Evolutionary conservation across 2,113 vertebrate species (phyloP), one percentile per base, ranked within the genome.

Genomic region (Embiotoca jacksoni): DNA sequence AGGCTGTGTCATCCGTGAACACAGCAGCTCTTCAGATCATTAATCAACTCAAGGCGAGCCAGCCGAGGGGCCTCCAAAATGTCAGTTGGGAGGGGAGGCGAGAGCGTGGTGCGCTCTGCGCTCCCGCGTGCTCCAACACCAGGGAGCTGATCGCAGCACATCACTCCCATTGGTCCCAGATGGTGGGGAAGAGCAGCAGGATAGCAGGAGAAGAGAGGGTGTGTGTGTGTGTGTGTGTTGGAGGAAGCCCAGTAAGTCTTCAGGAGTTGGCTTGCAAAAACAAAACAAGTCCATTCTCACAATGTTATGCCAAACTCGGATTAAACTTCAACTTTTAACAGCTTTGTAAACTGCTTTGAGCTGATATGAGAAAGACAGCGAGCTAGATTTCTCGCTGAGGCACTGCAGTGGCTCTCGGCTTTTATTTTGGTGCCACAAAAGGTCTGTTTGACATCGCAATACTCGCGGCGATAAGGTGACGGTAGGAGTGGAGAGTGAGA

Each of bases 81-180:
- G 81, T 85, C 83, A 72, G 23, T 23, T 23, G 23, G 41, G 49
- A 63, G 69, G 63, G 56, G 65, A 31, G 49, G 61, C n/a, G 9
- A 35, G 79, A 46, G 75, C 60, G 56, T 77, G 84, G 83, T 66
- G 76, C 3, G 61, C 84, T 72, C 37, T 50, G 70, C 23, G 72
- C 82, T 83, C 50, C 68, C 4, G 61, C n/a, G 5, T 56, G 70
- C 80, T 67, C 56, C 16, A 44, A 63, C 88, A 78, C 85, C 74
- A 59, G 90, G 89, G 88, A 92, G 87, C 88, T 87, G 90, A 88
- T 69, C 74, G 3, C 88, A 89, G 88, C 90, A 89, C 83, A 90
- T 89, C 63, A 66, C 70, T 83, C 78, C 73, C 77, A 62, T 55
- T 3, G 53, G 79, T 52, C 75, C 83, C 86, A 84, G 82, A 88